Percentiles rank a stretch among this genome's conserved stretches.
phyloP scores from a whole-genome alignment of 1,140 invertebrate genomes.

The Homalodisca vitripennis region DNA sequence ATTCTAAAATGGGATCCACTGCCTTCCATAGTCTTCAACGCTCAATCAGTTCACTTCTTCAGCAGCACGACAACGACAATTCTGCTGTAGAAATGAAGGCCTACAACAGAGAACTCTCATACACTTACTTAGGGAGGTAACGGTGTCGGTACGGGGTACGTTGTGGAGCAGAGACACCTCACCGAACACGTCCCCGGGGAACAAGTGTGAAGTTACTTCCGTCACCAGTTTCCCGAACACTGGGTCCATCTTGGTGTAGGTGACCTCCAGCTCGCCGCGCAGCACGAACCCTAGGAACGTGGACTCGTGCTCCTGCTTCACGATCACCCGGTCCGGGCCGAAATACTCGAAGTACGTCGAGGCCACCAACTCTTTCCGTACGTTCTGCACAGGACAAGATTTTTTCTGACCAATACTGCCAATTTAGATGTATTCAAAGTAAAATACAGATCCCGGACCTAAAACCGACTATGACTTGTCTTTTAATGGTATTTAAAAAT shows the following conservation, averaged over 20 bases:
- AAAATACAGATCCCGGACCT: too few relatives aligned
- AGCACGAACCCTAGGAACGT: slow-evolving; percentile 59
- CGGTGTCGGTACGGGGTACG: slow-evolving; percentile 56
- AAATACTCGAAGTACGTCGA: slow-evolving; percentile 58
- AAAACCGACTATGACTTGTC: too few relatives aligned
- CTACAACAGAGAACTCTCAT: too few relatives aligned
- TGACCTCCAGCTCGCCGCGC: slow-evolving; percentile 54
- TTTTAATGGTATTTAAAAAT: too few relatives aligned
- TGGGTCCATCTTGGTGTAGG: slow-evolving; percentile 29
- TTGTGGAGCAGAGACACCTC: slow-evolving; percentile 61
- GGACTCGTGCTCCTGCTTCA: slow-evolving; percentile 56
- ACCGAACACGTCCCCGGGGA: slow-evolving; percentile 59
- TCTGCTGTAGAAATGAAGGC: too few relatives aligned
- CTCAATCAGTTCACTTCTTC: too few relatives aligned
- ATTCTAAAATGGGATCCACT: too few relatives aligned
- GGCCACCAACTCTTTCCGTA: slow-evolving; percentile 54
- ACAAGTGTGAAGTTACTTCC: slow-evolving; percentile 39
- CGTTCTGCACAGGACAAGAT: slow-evolving; percentile 44
- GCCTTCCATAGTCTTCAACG: too few relatives aligned
- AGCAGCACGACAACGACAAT: too few relatives aligned
- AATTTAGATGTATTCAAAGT: too few relatives aligned
- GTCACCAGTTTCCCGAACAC: background rate
- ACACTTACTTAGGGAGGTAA: slow-evolving; percentile 54
- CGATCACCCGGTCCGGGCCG: slow-evolving; percentile 53
- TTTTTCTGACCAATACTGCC: too few relatives aligned